These are phyloP conservation scores for Ornithoptera priamus DNA, from an alignment of 2,888 invertebrate species.

Conservation along the genomic window DNA sequence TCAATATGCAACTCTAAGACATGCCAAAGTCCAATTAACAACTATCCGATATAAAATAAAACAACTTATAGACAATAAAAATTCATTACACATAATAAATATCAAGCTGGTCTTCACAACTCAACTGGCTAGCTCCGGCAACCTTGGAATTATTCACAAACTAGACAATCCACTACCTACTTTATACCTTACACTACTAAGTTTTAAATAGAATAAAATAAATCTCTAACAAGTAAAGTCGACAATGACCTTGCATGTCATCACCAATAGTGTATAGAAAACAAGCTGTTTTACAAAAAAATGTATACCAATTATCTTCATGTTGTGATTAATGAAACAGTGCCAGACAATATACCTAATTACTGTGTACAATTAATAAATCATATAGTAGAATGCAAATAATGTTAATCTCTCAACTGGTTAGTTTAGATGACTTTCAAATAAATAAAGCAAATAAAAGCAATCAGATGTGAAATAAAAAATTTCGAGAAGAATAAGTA, in stretches of 20 bases:
- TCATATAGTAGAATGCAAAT: constrained; percentile 40
- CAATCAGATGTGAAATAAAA: constrained; percentile 59
- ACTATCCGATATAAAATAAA: constrained; percentile 15
- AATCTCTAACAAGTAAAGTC: constrained; percentile 31
- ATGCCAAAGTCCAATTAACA: constrained; percentile 16
- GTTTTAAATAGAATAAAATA: constrained; percentile 36
- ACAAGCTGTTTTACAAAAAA: constrained; percentile 33
- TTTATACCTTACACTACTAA: constrained; percentile 44
- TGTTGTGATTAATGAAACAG: constrained; percentile 44
- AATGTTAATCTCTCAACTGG: constrained; percentile 49
- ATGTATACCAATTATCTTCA: constrained; percentile 33
- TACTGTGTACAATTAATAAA: constrained; percentile 47
- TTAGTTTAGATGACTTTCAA: constrained; percentile 65
- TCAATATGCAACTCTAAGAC: constrained; percentile 16
- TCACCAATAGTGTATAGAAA: constrained; percentile 47
- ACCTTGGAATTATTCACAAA: constrained; percentile 52
- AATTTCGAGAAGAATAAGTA: constrained; percentile 55
- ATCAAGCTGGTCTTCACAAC: constrained; percentile 41
- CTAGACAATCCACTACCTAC: constrained; percentile 45
- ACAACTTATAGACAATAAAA: constrained; percentile 30
- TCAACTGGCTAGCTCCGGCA: constrained; percentile 40
- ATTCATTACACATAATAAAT: constrained; percentile 44
- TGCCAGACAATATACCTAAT: constrained; percentile 63
- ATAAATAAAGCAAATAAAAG: constrained; percentile 57
- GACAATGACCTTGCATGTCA: constrained; percentile 65